Percentiles rank a stretch among this genome's conserved stretches.
Conservation (phyloP, 2,113 vertebrate genomes). For the Apistogramma diplotaenia region DNA sequence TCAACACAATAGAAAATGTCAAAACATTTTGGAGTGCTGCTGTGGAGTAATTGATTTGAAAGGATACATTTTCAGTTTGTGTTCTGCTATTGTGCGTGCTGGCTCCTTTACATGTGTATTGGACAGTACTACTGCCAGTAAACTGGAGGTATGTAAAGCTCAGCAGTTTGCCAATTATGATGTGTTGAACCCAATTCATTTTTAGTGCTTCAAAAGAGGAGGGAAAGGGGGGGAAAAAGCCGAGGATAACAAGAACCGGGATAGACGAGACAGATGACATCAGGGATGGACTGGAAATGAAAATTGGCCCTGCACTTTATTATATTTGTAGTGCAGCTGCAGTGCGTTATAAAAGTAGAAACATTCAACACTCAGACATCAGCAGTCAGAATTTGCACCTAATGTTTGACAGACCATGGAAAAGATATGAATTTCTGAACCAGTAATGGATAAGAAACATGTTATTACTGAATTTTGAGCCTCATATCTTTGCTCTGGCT, state of each 20-base stretch:
- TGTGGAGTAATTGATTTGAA: not conserved
- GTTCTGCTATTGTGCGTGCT: not conserved
- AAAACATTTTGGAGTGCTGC: not conserved
- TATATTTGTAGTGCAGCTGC: not conserved
- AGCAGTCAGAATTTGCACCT: not conserved
- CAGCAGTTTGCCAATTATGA: constrained; percentile 23
- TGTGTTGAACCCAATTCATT: not conserved
- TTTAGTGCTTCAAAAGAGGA: not conserved
- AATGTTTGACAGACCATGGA: constrained; percentile 3
- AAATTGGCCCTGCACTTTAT: not conserved
- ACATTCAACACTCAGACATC: not conserved
- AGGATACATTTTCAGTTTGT: constrained; percentile 4
- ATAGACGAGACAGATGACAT: constrained; percentile 4
- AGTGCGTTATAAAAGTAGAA: not conserved
- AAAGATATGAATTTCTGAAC: not conserved
- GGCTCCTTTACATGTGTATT: not conserved
- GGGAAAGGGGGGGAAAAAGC: not conserved
- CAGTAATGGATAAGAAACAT: not conserved
- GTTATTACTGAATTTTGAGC: not conserved
- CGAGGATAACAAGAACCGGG: not conserved
- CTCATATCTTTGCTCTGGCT: not conserved
- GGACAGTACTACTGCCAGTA: constrained; percentile 4
- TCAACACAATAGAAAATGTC: not conserved
- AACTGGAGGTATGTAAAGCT: constrained; percentile 16
- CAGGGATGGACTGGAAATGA: not conserved